Evolutionary conservation across 2,888 invertebrate genomes (phyloP).

Genomic region (Neoaliturus tenellus): DNA sequence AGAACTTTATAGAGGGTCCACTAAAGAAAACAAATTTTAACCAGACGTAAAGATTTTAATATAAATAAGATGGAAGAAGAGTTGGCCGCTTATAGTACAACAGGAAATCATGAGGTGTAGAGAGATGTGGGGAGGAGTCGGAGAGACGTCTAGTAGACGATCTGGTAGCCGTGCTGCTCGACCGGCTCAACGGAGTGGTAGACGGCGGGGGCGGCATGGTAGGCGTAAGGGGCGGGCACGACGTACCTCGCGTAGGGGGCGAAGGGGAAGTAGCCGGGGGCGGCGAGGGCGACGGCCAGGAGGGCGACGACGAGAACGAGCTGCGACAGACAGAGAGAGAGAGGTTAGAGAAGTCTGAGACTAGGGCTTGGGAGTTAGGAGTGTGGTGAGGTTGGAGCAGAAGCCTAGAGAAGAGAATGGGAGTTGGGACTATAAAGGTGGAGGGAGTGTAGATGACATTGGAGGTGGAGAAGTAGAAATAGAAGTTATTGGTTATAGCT

Average conservation of each 20-base stretch:
- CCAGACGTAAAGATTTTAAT: slow-evolving; percentile 43
- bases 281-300: slow-evolving; percentile 23
- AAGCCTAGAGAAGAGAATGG: background rate
- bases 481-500: background rate
- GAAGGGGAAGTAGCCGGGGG: background rate
- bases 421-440: background rate
- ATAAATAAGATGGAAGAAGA: slow-evolving; percentile 44
- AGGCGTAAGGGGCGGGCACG: slow-evolving; percentile 63
- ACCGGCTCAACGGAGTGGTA: background rate
- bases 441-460: background rate
- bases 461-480: background rate
- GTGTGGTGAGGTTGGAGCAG: background rate
- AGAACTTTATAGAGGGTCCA: too few species aligned
- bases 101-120: background rate
- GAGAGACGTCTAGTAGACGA: slow-evolving; percentile 43
- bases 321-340: slow-evolving; percentile 1
- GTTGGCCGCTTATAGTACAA: slow-evolving; percentile 9
- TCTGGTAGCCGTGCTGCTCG: slow-evolving; percentile 36
- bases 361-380: background rate
- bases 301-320: background rate
- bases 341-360: background rate
- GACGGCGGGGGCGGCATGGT: background rate
- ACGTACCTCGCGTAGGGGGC: slow-evolving; percentile 66
- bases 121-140: background rate
- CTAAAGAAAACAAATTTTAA: background rate